Conservation (phyloP, 2,113 vertebrate genomes). For the Cygnus atratus region DNA sequence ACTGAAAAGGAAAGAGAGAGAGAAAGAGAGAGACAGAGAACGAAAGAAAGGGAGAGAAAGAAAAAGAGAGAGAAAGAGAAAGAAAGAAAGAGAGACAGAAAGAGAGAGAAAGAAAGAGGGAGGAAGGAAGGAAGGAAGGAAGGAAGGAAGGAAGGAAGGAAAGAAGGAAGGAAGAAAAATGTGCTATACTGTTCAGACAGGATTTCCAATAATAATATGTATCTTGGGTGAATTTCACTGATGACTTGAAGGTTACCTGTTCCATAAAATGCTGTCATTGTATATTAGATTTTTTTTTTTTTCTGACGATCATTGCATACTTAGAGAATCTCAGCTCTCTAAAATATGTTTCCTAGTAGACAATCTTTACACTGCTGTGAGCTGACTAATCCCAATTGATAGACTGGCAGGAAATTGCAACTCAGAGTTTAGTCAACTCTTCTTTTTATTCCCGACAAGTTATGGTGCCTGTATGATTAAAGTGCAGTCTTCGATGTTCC, state of each 20-base stretch:
- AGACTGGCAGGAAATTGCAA: constrained; percentile 6
- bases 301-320: not conserved
- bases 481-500: not conserved
- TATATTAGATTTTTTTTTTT: not conserved
- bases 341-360: not conserved
- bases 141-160: too few species aligned
- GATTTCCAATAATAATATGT: not conserved
- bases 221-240: not conserved
- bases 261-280: not conserved
- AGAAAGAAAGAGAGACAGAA: too few species aligned
- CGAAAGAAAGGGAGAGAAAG: too few species aligned
- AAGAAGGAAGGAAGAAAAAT: too few species aligned
- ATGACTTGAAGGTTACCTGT: not conserved
- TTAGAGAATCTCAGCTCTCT: not conserved
- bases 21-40: too few species aligned
- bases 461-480: not conserved
- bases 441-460: not conserved
- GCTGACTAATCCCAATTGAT: not conserved
- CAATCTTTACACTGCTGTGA: not conserved
- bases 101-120: too few species aligned
- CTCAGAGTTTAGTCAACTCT: not conserved
- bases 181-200: rapidly evolving
- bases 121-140: too few species aligned
- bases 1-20: not conserved
- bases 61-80: too few species aligned